phyloP scores from a whole-genome alignment of 2,797 vertebrate species.

The Rhabdomys pumilio region DNA sequence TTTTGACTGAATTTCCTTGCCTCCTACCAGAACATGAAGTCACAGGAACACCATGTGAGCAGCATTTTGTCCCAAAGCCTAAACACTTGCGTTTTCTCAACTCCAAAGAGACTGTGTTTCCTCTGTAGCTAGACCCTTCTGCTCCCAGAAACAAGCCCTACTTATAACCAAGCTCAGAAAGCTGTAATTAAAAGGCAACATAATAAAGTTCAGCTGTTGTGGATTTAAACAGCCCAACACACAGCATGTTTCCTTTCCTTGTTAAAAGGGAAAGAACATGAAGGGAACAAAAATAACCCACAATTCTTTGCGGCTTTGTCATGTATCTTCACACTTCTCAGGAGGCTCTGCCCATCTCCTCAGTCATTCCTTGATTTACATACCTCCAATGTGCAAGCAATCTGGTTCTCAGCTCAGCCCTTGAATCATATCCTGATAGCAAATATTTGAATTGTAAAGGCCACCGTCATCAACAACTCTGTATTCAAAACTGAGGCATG shows the following conservation, averaged over 20 bases:
- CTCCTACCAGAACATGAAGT: not conserved
- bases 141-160: conserved; percentile 68
- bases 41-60: not conserved
- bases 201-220: conserved; percentile 80
- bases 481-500: not conserved
- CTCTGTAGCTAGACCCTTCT: conserved; percentile 32
- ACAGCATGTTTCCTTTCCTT: conserved; percentile 72
- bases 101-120: conserved; percentile 43
- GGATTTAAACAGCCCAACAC: conserved; percentile 72
- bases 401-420: conserved; percentile 63
- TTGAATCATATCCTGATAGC: conserved; percentile 36
- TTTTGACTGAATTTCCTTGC: conserved; percentile 45
- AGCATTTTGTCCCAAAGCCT: not conserved
- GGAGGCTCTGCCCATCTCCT: conserved; percentile 61
- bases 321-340: conserved; percentile 77
- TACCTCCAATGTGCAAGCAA: conserved; percentile 56
- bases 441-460: conserved; percentile 70
- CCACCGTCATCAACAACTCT: not conserved
- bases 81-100: not conserved
- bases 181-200: conserved; percentile 81
- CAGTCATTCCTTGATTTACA: conserved; percentile 72
- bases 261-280: conserved; percentile 60
- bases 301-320: conserved; percentile 73
- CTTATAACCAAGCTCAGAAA: conserved; percentile 72
- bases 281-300: conserved; percentile 77